Conservation (phyloP, 2,888 invertebrate species). For the Apamea monoglypha region DNA sequence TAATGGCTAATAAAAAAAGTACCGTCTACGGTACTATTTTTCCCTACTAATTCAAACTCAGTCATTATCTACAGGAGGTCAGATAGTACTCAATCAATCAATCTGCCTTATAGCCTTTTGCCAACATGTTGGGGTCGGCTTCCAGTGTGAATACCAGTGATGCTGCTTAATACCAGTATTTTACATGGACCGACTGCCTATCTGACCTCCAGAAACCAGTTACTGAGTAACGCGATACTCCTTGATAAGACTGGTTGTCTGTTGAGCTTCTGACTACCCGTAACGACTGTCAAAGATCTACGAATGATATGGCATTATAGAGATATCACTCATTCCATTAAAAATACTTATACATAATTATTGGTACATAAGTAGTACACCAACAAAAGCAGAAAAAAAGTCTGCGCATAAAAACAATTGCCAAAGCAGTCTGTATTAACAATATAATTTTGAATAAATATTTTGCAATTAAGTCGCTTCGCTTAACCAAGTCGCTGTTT, state of each 20-base stretch:
- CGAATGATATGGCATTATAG: background rate
- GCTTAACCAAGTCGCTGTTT: constrained; percentile 37
- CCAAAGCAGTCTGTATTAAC: background rate
- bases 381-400: background rate
- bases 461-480: constrained; percentile 32
- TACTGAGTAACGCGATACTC: background rate
- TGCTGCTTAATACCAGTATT: background rate
- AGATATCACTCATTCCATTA: background rate
- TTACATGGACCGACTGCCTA: background rate
- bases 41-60: too few relatives aligned
- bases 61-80: background rate
- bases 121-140: background rate
- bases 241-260: background rate
- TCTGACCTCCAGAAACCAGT: background rate
- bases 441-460: constrained; percentile 35
- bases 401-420: background rate
- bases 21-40: too few relatives aligned
- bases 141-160: background rate
- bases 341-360: background rate
- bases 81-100: background rate
- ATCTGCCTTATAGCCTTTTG: background rate
- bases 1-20: too few relatives aligned
- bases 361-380: too few relatives aligned
- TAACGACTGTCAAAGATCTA: background rate
- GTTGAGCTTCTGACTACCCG: background rate